Base-by-base conservation (phyloP, 2,113 vertebrate genomes). In the Seriola aureovittata region DNA sequence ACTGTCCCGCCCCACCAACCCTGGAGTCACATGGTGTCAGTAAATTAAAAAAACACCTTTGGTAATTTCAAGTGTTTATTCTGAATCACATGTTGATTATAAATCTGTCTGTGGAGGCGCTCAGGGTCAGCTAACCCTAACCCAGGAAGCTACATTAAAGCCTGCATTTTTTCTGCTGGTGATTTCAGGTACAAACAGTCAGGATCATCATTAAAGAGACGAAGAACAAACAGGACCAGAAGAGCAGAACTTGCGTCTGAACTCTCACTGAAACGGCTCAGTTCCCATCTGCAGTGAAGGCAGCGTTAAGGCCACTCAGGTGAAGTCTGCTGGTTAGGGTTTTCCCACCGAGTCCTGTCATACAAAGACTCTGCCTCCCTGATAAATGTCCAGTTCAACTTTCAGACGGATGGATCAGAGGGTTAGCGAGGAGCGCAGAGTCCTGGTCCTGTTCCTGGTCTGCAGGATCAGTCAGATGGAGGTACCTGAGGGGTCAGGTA, bases 221-320 rank as follows among this genome's bases (percentile, higher is more conserved):
- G 32, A 52, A 32, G 32, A 42, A 8, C 6, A 62, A 7, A 5
- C 23, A 19, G 19, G 46, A 38, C 8, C 48, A 50, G 48, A 21
- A 9, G 8, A 17, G 38, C 48, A 71, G 17, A 38, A 13, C 38
- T 34, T 1, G 9, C 10, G 7, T 54, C 52, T 54, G 52, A 17
- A 17, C 38, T 17, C 13, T 46, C 3, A 21, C 71, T 36, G 12
- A 38, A 62, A 58, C 0, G 4, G 75, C 40, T 21, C 34, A 17
- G 21, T 13, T 79, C 79, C 78, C 73, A 46, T 79, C 57, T 69
- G 67, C 73, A n/a, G 73, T 23, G 57, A 86, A 81, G 10, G 58
- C 84, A 65, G 17, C 66, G 0, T 36, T 17, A 88, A 89, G 88
- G 85, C 87, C 74, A 32, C 85, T 69, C 62, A 12, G 90, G 88